Evolutionary conservation across 1,140 invertebrate species (phyloP).

Genomic region (Drosophila persimilis): DNA sequence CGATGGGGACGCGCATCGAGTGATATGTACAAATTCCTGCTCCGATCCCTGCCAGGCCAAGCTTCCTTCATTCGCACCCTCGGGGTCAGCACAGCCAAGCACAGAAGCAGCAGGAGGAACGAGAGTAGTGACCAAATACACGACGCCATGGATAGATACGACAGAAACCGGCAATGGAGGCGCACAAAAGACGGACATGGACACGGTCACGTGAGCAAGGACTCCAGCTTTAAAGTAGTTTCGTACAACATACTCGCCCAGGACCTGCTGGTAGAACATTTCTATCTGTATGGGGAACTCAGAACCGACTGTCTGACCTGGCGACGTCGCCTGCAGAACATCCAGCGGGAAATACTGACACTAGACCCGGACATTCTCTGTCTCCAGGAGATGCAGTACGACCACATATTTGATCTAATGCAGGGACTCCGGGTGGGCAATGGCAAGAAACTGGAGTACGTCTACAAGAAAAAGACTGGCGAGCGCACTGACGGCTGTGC

Average conservation of each 20-base stretch:
- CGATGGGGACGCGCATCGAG: slow-evolving; percentile 3
- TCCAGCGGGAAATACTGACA: slow-evolving; percentile 89
- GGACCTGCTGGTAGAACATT: slow-evolving; percentile 89
- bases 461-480: slow-evolving; percentile 91
- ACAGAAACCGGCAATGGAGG: background rate
- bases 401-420: slow-evolving; percentile 85
- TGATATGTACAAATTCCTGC: slow-evolving; percentile 51
- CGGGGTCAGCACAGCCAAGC: background rate
- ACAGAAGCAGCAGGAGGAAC: slow-evolving; percentile 4
- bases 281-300: slow-evolving; percentile 89
- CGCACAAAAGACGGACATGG: background rate
- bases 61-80: slow-evolving; percentile 3
- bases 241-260: slow-evolving; percentile 96
- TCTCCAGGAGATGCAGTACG: slow-evolving; percentile 89
- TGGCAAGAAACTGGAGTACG: slow-evolving; percentile 84
- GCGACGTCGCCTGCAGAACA: slow-evolving; percentile 87
- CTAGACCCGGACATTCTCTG: slow-evolving; percentile 89
- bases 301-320: slow-evolving; percentile 86
- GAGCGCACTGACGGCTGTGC: slow-evolving; percentile 91
- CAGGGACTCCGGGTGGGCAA: slow-evolving; percentile 32
- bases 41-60: slow-evolving; percentile 21
- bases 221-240: slow-evolving; percentile 80
- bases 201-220: background rate
- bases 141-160: slow-evolving; percentile 13
- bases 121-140: slow-evolving; percentile 33